A percentile compares a stretch with the other conserved stretches of the same genome.
Conservation (phyloP, 2,888 invertebrate species). For the Philonicus albiceps region DNA sequence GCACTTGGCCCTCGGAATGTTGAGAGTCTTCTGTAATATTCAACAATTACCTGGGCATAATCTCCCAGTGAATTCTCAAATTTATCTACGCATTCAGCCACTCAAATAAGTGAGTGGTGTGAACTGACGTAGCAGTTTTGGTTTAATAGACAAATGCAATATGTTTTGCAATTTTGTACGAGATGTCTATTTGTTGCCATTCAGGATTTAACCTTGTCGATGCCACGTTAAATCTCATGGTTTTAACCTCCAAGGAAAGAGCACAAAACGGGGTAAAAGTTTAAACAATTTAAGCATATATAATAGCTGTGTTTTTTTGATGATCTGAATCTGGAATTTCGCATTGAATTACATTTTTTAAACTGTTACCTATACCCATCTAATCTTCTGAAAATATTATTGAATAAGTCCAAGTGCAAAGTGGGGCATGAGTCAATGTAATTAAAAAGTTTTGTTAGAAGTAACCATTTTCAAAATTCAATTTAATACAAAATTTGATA, state of each 20-base stretch:
- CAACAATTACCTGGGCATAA: neutral
- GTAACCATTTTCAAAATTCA: too few relatives aligned
- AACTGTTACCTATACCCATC: too few relatives aligned
- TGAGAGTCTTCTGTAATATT: neutral
- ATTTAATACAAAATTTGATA: too few relatives aligned
- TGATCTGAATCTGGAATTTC: too few relatives aligned
- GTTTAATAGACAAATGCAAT: neutral
- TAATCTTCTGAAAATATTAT: too few relatives aligned
- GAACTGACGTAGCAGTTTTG: neutral
- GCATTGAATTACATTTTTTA: too few relatives aligned
- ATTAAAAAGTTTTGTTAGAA: too few relatives aligned
- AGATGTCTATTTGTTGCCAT: neutral
- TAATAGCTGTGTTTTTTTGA: too few relatives aligned
- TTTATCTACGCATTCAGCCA: neutral
- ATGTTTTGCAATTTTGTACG: neutral
- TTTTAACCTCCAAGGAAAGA: neutral
- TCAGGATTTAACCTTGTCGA: neutral
- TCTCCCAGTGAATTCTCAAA: slow-evolving; percentile 11
- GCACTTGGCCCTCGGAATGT: slow-evolving; percentile 11
- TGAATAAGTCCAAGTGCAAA: too few relatives aligned
- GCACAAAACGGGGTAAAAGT: neutral
- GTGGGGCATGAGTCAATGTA: too few relatives aligned
- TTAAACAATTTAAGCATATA: too few relatives aligned
- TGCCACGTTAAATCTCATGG: neutral
- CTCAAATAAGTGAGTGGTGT: neutral